phyloP scores from a whole-genome alignment of 2,888 invertebrate genomes.

The Rhimphoctona megacephalus region DNA sequence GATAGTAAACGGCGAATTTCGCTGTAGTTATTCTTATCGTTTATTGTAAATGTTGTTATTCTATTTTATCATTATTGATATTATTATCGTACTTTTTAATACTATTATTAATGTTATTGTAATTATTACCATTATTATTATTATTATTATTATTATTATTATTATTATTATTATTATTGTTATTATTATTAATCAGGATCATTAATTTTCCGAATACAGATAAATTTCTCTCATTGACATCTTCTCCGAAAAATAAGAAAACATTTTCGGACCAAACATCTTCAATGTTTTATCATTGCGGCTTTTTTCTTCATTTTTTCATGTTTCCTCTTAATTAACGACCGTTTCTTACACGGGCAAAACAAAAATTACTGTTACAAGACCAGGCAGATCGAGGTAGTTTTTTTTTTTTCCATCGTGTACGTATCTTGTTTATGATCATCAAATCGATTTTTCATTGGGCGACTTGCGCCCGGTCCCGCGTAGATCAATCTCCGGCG shows the following conservation, averaged over 20 bases:
- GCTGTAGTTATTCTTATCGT: slow-evolving; percentile 33
- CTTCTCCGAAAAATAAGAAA: slow-evolving; percentile 38
- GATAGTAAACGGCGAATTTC: slow-evolving; percentile 72
- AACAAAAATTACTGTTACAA: slow-evolving; percentile 20
- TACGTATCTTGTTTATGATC: not conserved
- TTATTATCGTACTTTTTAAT: slow-evolving; percentile 25
- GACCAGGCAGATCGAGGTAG: slow-evolving; percentile 8
- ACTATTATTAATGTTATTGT: slow-evolving; percentile 25
- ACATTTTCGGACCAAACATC: slow-evolving; percentile 19
- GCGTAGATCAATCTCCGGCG: slow-evolving; percentile 24
- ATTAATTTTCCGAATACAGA: slow-evolving; percentile 42
- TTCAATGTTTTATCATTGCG: not conserved
- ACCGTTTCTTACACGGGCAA: slow-evolving; percentile 39
- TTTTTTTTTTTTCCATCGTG: not conserved
- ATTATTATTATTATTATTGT: slow-evolving; percentile 19
- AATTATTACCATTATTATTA: slow-evolving; percentile 40
- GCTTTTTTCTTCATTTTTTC: not conserved
- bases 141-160: slow-evolving; percentile 22
- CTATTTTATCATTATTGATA: slow-evolving; percentile 42
- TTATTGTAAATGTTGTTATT: slow-evolving; percentile 30
- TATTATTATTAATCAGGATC: slow-evolving; percentile 39
- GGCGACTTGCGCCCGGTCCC: slow-evolving; percentile 64
- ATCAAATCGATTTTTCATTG: slow-evolving; percentile 11
- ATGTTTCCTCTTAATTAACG: not conserved
- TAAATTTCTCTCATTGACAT: slow-evolving; percentile 22